These are phyloP conservation scores for Priocnemis perturbator DNA, from an alignment of 2,888 invertebrate species.

Conservation along the genomic window DNA sequence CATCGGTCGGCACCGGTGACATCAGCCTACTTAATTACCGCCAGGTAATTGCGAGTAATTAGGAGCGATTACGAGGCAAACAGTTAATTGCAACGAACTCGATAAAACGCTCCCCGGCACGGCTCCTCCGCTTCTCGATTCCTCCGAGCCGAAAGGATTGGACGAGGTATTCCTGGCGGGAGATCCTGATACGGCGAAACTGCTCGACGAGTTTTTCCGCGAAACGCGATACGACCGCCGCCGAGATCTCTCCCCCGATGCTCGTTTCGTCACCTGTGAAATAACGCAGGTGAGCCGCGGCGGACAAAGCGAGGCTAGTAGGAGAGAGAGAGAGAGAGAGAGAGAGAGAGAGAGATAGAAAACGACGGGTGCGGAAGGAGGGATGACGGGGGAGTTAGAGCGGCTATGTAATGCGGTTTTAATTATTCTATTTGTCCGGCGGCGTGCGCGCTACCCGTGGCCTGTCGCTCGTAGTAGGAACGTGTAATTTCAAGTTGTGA, in stretches of 20 bases:
- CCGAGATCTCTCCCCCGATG: too few species aligned
- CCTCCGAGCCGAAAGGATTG: conserved; percentile 4
- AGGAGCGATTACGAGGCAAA: conserved; percentile 67
- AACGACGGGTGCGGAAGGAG: neutral
- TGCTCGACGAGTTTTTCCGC: too few species aligned
- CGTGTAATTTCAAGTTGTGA: conserved; percentile 53
- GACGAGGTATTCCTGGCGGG: conserved; percentile 1
- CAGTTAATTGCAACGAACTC: conserved; percentile 63
- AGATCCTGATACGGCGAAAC: conserved; percentile 5
- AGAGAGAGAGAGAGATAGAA: neutral
- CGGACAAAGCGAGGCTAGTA: neutral
- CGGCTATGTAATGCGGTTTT: conserved; percentile 64
- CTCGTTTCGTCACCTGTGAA: too few species aligned
- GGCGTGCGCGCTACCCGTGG: conserved; percentile 28
- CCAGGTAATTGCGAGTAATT: conserved; percentile 67
- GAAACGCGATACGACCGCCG: too few species aligned
- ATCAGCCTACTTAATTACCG: conserved; percentile 68
- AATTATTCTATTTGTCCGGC: conserved; percentile 69
- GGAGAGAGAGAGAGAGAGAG: conserved; percentile 2
- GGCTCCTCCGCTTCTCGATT: conserved; percentile 23
- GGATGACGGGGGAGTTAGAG: too few species aligned
- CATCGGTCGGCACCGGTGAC: conserved; percentile 51
- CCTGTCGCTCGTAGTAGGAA: conserved; percentile 37
- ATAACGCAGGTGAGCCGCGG: conserved; percentile 1
- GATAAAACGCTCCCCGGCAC: conserved; percentile 30